Conservation (phyloP, 2,113 vertebrate genomes). For the Conger conger region DNA sequence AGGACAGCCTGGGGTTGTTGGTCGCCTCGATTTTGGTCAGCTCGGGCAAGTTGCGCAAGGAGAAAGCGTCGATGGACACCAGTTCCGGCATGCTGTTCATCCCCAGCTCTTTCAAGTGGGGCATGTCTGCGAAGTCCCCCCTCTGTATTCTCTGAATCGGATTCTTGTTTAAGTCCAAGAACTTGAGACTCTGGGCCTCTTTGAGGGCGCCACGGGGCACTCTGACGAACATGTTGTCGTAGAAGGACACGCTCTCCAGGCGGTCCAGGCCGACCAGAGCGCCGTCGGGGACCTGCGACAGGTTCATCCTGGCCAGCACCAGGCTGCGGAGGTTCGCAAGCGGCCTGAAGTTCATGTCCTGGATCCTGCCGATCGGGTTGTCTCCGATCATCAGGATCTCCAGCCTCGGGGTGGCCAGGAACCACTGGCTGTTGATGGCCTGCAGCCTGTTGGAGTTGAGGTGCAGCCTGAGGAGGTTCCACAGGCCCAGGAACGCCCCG, state of each 20-base stretch:
- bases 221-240: slow-evolving; percentile 88
- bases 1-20: slow-evolving; percentile 94
- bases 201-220: slow-evolving; percentile 87
- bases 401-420: slow-evolving; percentile 84
- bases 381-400: slow-evolving; percentile 98
- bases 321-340: slow-evolving; percentile 91
- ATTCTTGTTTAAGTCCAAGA: slow-evolving; percentile 98
- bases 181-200: slow-evolving; percentile 88
- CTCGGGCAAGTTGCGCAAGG: slow-evolving; percentile 93
- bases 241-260: slow-evolving; percentile 97
- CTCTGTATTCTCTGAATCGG: slow-evolving; percentile 89
- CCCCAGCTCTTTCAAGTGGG: slow-evolving; percentile 92
- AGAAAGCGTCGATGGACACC: slow-evolving; percentile 92
- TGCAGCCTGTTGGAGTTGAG: slow-evolving; percentile 93
- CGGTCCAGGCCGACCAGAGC: slow-evolving; percentile 88
- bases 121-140: slow-evolving; percentile 96
- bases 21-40: slow-evolving; percentile 98
- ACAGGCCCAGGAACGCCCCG: slow-evolving; percentile 84
- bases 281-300: slow-evolving; percentile 87
- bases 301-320: slow-evolving; percentile 92
- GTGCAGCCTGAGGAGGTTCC: slow-evolving; percentile 88
- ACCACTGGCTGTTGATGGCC: slow-evolving; percentile 87
- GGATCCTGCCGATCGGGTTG: slow-evolving; percentile 86
- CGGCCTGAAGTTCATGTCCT: slow-evolving; percentile 92
- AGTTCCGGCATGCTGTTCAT: slow-evolving; percentile 98